Evolutionary conservation across 1,140 invertebrate species (phyloP).

Genomic region (Diachasmimorpha longicaudata): DNA sequence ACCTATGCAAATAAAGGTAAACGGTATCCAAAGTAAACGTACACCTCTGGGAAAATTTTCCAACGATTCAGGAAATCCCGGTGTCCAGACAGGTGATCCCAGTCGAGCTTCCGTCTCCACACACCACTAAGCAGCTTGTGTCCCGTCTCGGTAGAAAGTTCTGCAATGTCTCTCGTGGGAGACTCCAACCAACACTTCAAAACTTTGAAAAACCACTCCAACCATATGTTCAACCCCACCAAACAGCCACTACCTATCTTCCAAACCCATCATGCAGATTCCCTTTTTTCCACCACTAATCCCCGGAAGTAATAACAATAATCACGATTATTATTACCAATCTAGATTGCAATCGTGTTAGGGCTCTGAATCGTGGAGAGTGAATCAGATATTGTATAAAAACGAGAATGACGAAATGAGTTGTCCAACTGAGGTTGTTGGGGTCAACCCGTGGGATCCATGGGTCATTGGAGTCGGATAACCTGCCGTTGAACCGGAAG

Average conservation of each 20-base stretch:
- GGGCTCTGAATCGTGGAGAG: conserved; percentile 11
- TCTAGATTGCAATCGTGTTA: conserved; percentile 20
- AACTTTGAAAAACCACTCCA: neutral
- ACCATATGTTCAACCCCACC: neutral
- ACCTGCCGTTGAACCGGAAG: conserved; percentile 26
- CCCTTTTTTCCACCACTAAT: neutral
- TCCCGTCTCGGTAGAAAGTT: neutral
- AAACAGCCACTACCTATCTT: neutral
- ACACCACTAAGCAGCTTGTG: neutral
- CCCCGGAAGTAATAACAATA: conserved; percentile 27
- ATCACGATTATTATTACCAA: conserved; percentile 17
- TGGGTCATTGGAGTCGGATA: conserved; percentile 24
- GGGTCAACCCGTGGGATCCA: conserved; percentile 27
- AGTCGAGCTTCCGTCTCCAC: conserved; percentile 10
- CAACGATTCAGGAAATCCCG: conserved; percentile 31
- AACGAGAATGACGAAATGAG: conserved; percentile 17
- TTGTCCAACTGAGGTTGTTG: conserved; percentile 11
- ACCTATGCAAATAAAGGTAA: conserved; percentile 42
- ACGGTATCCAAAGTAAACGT: conserved; percentile 30
- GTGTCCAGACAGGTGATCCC: conserved; percentile 25
- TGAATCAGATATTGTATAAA: conserved; percentile 21
- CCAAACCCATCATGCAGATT: neutral
- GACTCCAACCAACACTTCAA: neutral
- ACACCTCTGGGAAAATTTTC: conserved; percentile 47
- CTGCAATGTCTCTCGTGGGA: neutral